Percentiles rank a stretch among this genome's conserved stretches.
phyloP scores from a whole-genome alignment of 2,888 invertebrate genomes.

The Ophion ventricosus region DNA sequence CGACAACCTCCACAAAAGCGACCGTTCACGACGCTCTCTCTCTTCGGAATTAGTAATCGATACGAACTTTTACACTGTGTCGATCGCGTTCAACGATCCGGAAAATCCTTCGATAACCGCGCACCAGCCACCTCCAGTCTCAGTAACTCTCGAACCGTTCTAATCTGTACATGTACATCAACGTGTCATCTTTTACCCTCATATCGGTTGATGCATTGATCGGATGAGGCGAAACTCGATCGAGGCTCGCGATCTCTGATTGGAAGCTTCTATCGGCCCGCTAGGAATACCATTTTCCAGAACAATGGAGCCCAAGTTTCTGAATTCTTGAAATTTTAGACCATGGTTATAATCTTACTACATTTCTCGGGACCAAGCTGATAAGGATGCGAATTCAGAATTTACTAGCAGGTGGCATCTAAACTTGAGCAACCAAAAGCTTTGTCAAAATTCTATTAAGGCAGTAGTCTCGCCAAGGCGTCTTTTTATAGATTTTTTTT shows the following conservation, averaged over 20 bases:
- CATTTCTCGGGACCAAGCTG: too few relatives aligned
- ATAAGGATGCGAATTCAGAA: too few relatives aligned
- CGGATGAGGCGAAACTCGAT: slow-evolving; percentile 42
- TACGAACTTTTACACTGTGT: slow-evolving; percentile 41
- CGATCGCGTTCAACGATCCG: slow-evolving; percentile 55
- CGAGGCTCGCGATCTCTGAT: not conserved
- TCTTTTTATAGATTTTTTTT: too few relatives aligned
- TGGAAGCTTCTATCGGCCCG: slow-evolving; percentile 10
- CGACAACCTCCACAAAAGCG: slow-evolving; percentile 50
- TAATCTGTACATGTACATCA: too few relatives aligned
- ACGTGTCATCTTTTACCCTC: slow-evolving; percentile 33
- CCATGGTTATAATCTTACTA: too few relatives aligned
- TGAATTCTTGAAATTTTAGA: not conserved
- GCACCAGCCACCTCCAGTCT: slow-evolving; percentile 49
- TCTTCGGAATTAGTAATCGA: slow-evolving; percentile 58
- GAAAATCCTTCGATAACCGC: slow-evolving; percentile 36
- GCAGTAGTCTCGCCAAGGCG: too few relatives aligned
- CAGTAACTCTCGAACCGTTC: slow-evolving; percentile 20
- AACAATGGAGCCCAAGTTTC: slow-evolving; percentile 23
- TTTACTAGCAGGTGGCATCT: too few relatives aligned
- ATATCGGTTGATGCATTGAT: slow-evolving; percentile 27
- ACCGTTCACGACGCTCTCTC: slow-evolving; percentile 11
- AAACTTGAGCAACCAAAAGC: too few relatives aligned
- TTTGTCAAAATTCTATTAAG: too few relatives aligned
- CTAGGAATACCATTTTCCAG: slow-evolving; percentile 37